Base-by-base conservation (phyloP, 2,888 invertebrate species). In the Molanna angustata region DNA sequence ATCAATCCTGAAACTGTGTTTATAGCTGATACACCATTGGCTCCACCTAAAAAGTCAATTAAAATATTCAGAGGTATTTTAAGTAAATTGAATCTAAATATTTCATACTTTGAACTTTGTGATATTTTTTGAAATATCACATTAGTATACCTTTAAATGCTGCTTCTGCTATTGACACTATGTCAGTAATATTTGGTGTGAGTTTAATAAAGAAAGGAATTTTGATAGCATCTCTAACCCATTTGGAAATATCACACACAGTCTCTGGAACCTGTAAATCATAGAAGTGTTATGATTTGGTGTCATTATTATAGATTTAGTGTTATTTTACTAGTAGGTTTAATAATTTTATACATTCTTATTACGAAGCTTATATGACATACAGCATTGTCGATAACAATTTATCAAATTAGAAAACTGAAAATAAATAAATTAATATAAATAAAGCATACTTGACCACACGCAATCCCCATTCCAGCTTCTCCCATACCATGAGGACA, bases 401-500 rank as follows among this genome's bases (percentile, higher is more conserved):
- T n/a, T n/a, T n/a, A n/a, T n/a, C n/a, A n/a, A n/a, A n/a, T n/a
- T 35, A 11, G 35, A 20, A 20, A 17, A 35, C 2, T 20, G 33
- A 31, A 22, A 45, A 45, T 19, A 11, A 20, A 39, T 52, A 16
- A 18, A 49, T 35, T 41, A 33, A 54, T 27, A 33, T 18, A 39
- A 37, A 4, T 32, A 1, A 18, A 35, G 50, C 48, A 52, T 67
- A 90, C 91, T 80, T 97, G 96, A 52, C 98, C 98, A 71, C 98
- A 98, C 40, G 98, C 98, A 46, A 99, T 75, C 0, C 98, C 99
- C 98, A 99, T 98, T 33, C 97, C 97, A 9, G 90, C 85, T 69
- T 97, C 97, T 1, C 95, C 96, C 96, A 99, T 98, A 4, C 98
- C 98, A 70, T 99, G 98, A 0, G 98, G 98, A 69, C 99, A 98